A percentile compares a stretch with the other conserved stretches of the same genome.
Conservation (phyloP, 2,113 vertebrate genomes). For the Perca flavescens region DNA sequence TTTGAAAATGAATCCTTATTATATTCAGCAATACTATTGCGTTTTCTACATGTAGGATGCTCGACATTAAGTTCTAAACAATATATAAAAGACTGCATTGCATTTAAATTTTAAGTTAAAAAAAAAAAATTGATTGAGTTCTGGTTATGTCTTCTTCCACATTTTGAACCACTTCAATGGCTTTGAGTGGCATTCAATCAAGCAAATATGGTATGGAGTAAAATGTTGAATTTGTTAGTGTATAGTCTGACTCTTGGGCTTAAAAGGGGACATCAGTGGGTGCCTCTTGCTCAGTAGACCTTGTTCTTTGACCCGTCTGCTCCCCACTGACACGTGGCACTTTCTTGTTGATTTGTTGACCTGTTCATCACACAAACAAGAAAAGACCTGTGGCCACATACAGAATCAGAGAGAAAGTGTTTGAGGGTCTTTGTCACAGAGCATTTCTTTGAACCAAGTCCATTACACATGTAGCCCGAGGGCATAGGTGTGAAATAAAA, state of each 20-base stretch:
- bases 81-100: not conserved
- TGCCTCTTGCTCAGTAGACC: not conserved
- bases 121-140: not conserved
- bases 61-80: not conserved
- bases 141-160: not conserved
- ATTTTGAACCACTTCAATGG: not conserved
- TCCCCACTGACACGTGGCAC: not conserved
- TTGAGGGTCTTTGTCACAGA: not conserved
- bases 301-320: constrained; percentile 10
- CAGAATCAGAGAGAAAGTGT: not conserved
- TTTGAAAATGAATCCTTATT: not conserved
- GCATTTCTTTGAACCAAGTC: not conserved
- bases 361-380: not conserved
- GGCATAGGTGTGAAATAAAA: not conserved
- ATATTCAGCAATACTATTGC: not conserved
- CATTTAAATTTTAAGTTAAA: not conserved
- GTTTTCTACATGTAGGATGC: not conserved
- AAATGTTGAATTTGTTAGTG: not conserved
- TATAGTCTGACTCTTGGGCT: not conserved
- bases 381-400: not conserved
- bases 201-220: not conserved
- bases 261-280: not conserved
- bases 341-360: not conserved
- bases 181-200: not conserved
- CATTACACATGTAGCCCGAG: not conserved